Evolutionary conservation across 2,113 vertebrate genomes (phyloP), one percentile per base, ranked within the genome.

Genomic region (Emberiza fucata): DNA sequence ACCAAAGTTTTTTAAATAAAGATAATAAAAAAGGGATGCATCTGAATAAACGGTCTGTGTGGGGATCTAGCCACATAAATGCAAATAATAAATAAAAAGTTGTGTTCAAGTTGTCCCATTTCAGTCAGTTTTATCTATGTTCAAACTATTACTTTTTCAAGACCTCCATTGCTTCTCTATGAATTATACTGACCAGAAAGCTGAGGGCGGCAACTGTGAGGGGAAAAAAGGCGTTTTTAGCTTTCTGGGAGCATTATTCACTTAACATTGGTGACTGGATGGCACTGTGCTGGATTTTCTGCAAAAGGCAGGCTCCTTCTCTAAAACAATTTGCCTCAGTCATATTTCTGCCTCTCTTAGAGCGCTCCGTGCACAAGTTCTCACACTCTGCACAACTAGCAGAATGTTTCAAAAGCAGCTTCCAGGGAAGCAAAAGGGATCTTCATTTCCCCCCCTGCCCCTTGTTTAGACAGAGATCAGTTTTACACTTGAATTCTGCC

Each of bases 391-490:
- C 5, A 6, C 24, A 18, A 47, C n/a, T 24, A 44, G 37, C 27
- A 89, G 75, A 40, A 72, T 3, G 14, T 33, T 80, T 76, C 19
- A n/a, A 17, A 81, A 65, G 59, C 3, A 1, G 21, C 51, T 86
- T 37, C 47, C 48, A 77, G 54, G n/a, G 16, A 83, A 72, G 42
- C 44, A 47, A 85, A 82, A n/a, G 31, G 42, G 16, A 3, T 72
- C 31, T n/a, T 71, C 4, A 11, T 64, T 79, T 56, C 5, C 19
- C 3, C 3, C 12, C 0, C 0, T 22, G 7, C 2, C 18, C 28
- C 45, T 77, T 83, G 47, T 64, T 88, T 88, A 82, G 27, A 60
- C 76, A 92, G 31, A 76, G 7, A 33, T 63, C 4, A 6, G 6
- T 18, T 44, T 85, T 75, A 63, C 23, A 31, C 59, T 66, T 47